Conservation (phyloP, 1,140 invertebrate genomes). For the Penaeus japonicus region DNA sequence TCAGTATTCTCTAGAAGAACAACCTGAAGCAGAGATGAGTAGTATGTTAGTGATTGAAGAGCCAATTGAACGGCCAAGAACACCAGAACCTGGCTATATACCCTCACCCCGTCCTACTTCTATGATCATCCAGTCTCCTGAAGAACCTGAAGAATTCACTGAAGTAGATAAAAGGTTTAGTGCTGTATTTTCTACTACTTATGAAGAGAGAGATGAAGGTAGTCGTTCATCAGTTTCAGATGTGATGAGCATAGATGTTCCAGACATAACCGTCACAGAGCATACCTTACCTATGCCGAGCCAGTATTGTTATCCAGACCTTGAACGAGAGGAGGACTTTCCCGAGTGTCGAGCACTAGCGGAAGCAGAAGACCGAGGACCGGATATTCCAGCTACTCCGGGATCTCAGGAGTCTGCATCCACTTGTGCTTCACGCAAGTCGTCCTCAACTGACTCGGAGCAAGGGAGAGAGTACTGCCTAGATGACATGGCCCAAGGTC, state of each 20-base stretch:
- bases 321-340: slow-evolving; percentile 65
- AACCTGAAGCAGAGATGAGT: slow-evolving; percentile 60
- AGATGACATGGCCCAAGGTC: slow-evolving; percentile 66
- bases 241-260: slow-evolving; percentile 68
- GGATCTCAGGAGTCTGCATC: slow-evolving; percentile 71
- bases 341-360: slow-evolving; percentile 55
- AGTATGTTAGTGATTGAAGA: slow-evolving; percentile 63
- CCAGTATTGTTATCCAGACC: slow-evolving; percentile 68
- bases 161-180: slow-evolving; percentile 65
- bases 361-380: slow-evolving; percentile 33
- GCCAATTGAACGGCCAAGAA: slow-evolving; percentile 67
- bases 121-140: slow-evolving; percentile 53
- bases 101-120: slow-evolving; percentile 43
- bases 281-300: slow-evolving; percentile 68
- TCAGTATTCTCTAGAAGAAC: slow-evolving; percentile 60
- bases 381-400: slow-evolving; percentile 64
- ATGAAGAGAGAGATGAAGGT: slow-evolving; percentile 45
- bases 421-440: slow-evolving; percentile 67
- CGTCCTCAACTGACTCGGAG: slow-evolving; percentile 70
- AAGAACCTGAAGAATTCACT: slow-evolving; percentile 64
- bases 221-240: slow-evolving; percentile 3
- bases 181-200: slow-evolving; percentile 59
- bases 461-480: slow-evolving; percentile 72
- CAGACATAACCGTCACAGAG: slow-evolving; percentile 76
- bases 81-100: slow-evolving; percentile 66